Evolutionary conservation across 2,113 vertebrate species (phyloP).

Genomic region (Parus major): DNA sequence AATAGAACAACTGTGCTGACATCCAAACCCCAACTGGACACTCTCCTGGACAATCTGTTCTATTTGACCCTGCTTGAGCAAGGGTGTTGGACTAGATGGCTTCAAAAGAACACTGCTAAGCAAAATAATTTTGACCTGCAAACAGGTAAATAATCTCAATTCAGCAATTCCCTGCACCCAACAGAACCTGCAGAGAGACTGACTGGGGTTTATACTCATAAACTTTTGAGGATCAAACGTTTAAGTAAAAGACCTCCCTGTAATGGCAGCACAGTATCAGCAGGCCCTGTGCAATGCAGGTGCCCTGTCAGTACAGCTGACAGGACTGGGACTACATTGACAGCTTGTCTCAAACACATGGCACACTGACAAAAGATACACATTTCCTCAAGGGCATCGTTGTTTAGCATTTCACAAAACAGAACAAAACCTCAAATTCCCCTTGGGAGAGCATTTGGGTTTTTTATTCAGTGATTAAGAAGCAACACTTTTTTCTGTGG

Average conservation of each 20-base stretch:
- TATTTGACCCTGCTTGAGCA: neutral
- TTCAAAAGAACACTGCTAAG: neutral
- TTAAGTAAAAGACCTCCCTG: neutral
- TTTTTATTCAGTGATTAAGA: neutral
- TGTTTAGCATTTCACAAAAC: neutral
- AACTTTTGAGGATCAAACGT: neutral
- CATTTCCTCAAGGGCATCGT: constrained; percentile 21
- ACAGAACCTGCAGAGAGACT: neutral
- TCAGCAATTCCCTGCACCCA: neutral
- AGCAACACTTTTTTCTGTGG: neutral
- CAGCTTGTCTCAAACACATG: neutral
- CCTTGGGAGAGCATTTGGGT: neutral
- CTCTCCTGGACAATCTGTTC: neutral
- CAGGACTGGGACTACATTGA: constrained; percentile 14
- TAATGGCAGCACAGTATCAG: neutral
- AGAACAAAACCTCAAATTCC: neutral
- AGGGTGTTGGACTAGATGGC: neutral
- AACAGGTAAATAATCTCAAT: neutral
- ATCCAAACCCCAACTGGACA: neutral
- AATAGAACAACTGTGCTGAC: neutral
- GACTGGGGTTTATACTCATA: neutral
- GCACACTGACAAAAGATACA: constrained; percentile 22
- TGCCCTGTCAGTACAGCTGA: neutral
- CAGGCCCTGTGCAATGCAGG: neutral
- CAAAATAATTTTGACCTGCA: neutral